Evolutionary conservation across 2,797 vertebrate genomes (phyloP).

Genomic region (Echeneis naucrates): DNA sequence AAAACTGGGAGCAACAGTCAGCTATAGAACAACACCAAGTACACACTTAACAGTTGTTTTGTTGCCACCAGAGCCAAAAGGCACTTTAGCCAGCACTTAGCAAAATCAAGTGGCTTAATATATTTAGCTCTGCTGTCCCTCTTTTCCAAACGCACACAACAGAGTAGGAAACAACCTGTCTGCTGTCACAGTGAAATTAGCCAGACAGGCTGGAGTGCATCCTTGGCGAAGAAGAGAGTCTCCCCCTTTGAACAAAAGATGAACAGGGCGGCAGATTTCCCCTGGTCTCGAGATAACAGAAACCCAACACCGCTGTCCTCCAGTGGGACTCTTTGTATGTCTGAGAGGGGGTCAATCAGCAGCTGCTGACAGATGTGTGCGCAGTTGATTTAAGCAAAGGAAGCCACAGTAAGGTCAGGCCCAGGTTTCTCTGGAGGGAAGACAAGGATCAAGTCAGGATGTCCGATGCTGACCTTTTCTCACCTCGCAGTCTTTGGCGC

Average conservation of each 20-base stretch:
- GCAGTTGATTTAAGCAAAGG: slow-evolving; percentile 81
- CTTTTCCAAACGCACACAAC: slow-evolving; percentile 47
- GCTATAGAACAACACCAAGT: slow-evolving; percentile 47
- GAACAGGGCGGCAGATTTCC: slow-evolving; percentile 75
- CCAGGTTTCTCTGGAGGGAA: slow-evolving; percentile 64
- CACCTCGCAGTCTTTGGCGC: slow-evolving; percentile 57
- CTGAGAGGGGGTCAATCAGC: slow-evolving; percentile 84
- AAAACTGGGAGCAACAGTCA: slow-evolving; percentile 37
- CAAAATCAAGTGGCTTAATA: slow-evolving; percentile 80
- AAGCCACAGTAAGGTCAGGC: slow-evolving; percentile 76
- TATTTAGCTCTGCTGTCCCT: slow-evolving; percentile 67
- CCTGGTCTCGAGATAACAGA: slow-evolving; percentile 82
- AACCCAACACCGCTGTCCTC: slow-evolving; percentile 84
- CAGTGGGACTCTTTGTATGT: slow-evolving; percentile 83
- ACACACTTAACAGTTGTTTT: slow-evolving; percentile 47
- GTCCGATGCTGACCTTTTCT: slow-evolving; percentile 77
- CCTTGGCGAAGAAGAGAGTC: slow-evolving; percentile 71
- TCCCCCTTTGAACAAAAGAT: slow-evolving; percentile 79
- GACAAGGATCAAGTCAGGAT: slow-evolving; percentile 75
- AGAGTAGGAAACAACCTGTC: slow-evolving; percentile 69
- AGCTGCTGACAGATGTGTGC: slow-evolving; percentile 85
- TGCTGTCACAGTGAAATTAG: slow-evolving; percentile 79
- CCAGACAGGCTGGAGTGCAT: slow-evolving; percentile 78
- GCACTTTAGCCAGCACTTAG: slow-evolving; percentile 73
- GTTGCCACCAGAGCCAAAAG: slow-evolving; percentile 57